Percentiles rank a stretch among this genome's conserved stretches.
These are phyloP conservation scores for Strix aluco DNA, from an alignment of 2,113 vertebrate species.

Conservation along the genomic window DNA sequence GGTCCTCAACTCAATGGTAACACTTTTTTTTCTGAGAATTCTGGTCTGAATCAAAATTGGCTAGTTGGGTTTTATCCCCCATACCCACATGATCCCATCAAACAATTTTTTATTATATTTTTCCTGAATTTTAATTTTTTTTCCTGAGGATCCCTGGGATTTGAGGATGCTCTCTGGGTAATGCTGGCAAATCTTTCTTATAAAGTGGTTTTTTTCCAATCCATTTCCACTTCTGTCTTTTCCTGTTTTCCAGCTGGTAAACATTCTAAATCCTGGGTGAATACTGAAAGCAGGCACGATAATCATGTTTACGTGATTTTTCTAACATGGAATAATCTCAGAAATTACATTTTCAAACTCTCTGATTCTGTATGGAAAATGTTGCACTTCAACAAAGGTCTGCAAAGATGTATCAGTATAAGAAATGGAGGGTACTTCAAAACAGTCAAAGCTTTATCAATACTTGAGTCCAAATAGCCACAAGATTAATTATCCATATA, in stretches of 20 bases:
- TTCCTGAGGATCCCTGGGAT: not conserved
- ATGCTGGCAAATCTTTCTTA: not conserved
- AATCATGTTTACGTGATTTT: not conserved
- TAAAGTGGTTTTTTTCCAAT: not conserved
- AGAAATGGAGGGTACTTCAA: not conserved
- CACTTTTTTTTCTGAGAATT: not conserved
- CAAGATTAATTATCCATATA: conserved; percentile 42
- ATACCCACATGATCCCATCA: not conserved
- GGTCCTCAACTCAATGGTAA: not conserved
- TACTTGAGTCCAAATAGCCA: conserved; percentile 2
- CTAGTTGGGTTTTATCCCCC: not conserved
- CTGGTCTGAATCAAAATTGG: not conserved
- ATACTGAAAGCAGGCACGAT: not conserved
- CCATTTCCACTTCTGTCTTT: conserved; percentile 3
- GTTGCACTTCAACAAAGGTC: not conserved
- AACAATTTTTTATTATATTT: not conserved
- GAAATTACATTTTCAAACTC: not conserved
- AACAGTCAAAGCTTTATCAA: not conserved
- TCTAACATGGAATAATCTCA: not conserved
- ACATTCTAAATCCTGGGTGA: conserved; percentile 2
- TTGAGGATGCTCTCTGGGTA: not conserved
- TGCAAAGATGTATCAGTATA: not conserved
- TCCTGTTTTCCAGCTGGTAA: conserved; percentile 49
- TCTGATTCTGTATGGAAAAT: not conserved
- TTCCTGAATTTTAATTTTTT: not conserved